Percentiles rank a stretch among this genome's conserved stretches.
Evolutionary conservation across 1,140 invertebrate species (phyloP).

Genomic region (Procambarus virginalis): DNA sequence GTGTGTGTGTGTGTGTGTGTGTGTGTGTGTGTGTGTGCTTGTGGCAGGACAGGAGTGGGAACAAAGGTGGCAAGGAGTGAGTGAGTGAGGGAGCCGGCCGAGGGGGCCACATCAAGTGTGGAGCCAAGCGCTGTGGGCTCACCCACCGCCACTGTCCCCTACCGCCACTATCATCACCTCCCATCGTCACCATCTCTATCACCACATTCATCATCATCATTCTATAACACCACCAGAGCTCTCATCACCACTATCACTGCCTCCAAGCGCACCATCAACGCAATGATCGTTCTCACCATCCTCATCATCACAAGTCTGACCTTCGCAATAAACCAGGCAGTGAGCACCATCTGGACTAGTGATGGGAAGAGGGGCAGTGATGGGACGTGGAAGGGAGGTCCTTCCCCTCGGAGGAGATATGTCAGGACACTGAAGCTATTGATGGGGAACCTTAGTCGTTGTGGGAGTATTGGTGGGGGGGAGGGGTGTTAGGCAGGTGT

Average conservation of each 20-base stretch:
- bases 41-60: background rate
- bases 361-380: no score
- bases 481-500: no score
- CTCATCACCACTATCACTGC: background rate
- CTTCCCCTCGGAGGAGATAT: no score
- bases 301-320: no score
- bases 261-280: background rate
- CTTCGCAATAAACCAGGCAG: no score
- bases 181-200: background rate
- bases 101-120: slow-evolving; percentile 8
- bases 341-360: no score
- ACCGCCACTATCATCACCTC: background rate
- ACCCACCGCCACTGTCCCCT: background rate
- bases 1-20: background rate
- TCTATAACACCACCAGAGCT: background rate
- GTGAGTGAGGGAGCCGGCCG: background rate
- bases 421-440: no score
- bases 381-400: no score
- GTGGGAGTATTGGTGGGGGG: no score
- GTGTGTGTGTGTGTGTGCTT: background rate
- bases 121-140: background rate
- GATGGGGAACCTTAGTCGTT: no score
- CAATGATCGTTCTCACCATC: background rate
- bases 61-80: background rate
- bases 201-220: background rate